Base-by-base conservation (phyloP, 2,797 vertebrate species). In the Craterocephalus amniculus region DNA sequence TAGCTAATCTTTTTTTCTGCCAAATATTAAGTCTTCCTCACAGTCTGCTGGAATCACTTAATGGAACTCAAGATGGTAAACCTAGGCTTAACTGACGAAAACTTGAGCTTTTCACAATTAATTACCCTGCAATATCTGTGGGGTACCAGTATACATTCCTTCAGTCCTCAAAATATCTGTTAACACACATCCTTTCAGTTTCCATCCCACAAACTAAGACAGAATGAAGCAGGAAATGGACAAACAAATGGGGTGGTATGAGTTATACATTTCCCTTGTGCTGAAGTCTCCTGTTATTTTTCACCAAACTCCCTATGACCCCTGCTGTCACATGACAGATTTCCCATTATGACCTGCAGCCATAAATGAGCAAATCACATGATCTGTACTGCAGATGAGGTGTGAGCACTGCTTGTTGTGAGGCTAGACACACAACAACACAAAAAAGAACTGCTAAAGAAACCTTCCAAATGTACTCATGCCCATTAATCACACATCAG, bases 401-500 rank as follows among this genome's bases (percentile, higher is more conserved):
- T 65, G 58, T 48, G 64, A 80, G 24, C 6, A 56, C 70, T 16
- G 40, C 69, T 58, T 52, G 61, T 67, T 72, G 74, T 67, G 60
- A 62, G 72, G 56, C 66, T 36, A 69, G 61, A 64, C 58, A 31
- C 2, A 68, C 40, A 26, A 72, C 55, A 45, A 51, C 34, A 76
- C 40, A 63, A 31, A 40, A 32, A 34, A 7, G 24, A 51, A 51
- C 12, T 31, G 5, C 29, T 31, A 2, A 24, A 51, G 12, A n/a
- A 45, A 67, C 52, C 45, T 58, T 63, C 58, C 76, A 71, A 88
- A 85, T 74, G 64, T n/a, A 31, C 79, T 55, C 27, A 2, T 60
- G 24, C 31, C 64, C 68, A 88, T 90, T 88, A 82, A 89, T 91
- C 89, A 89, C 60, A 57, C 70, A 86, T 85, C 85, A 81, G 86